Evolutionary conservation across 2,888 invertebrate genomes (phyloP).

Genomic region (Cryptocephalus primarius): DNA sequence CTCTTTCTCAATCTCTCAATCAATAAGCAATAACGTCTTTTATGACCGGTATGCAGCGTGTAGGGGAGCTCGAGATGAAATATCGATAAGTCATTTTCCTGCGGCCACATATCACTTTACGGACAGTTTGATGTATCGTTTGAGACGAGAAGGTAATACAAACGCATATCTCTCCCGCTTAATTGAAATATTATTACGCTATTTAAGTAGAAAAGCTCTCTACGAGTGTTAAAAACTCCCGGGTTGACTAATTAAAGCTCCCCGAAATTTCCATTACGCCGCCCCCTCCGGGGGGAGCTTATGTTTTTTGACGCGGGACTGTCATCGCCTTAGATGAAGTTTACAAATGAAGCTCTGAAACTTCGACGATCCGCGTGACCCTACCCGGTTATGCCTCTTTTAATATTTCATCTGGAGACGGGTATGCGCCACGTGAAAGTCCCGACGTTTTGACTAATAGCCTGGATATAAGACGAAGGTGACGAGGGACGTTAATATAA

Average conservation of each 20-base stretch:
- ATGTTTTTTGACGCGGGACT: not conserved
- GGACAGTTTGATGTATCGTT: slow-evolving; percentile 1
- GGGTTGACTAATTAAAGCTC: no score
- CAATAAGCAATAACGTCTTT: no score
- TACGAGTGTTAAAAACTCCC: no score
- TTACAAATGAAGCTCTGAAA: not conserved
- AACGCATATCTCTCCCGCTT: no score
- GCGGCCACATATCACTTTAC: not conserved
- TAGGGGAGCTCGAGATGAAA: no score
- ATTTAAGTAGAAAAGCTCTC: no score
- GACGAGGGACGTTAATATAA: not conserved
- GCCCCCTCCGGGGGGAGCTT: no score
- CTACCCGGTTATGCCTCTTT: not conserved
- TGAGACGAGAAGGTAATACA: no score
- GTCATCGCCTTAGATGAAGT: not conserved
- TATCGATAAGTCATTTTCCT: not conserved
- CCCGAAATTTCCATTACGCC: no score
- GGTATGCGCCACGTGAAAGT: not conserved
- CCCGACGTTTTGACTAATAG: not conserved
- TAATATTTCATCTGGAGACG: not conserved
- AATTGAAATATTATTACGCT: no score
- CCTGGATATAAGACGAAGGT: not conserved
- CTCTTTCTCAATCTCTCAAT: no score
- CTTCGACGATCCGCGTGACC: not conserved
- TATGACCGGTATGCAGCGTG: no score